These are phyloP conservation scores for Leucoraja erinaceus DNA, from an alignment of 2,113 vertebrate species.

Conservation along the genomic window DNA sequence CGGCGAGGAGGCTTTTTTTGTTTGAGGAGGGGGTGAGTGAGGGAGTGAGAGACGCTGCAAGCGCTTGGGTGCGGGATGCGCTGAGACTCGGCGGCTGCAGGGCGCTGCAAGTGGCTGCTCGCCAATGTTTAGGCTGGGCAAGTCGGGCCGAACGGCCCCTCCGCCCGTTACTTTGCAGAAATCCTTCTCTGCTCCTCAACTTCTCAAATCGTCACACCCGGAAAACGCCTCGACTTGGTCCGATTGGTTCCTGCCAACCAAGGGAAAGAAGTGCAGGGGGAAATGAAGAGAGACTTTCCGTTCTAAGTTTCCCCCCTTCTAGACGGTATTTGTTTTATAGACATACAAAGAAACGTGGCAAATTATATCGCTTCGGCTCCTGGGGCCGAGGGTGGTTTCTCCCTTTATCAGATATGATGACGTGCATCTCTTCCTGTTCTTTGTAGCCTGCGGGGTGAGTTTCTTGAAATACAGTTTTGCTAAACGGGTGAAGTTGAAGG, in stretches of 20 bases:
- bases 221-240: background rate
- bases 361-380: background rate
- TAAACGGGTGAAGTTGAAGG: constrained; percentile 1
- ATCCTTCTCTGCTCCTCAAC: background rate
- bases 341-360: background rate
- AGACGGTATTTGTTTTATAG: background rate
- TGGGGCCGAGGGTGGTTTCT: background rate
- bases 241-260: background rate
- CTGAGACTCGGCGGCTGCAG: background rate
- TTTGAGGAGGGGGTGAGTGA: background rate
- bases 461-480: background rate
- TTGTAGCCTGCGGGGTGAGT: constrained; percentile 26
- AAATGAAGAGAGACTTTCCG: background rate
- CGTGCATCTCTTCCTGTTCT: constrained; percentile 24
- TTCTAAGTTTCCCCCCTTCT: background rate
- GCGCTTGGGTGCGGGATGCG: background rate
- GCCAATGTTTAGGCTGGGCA: background rate
- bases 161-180: background rate
- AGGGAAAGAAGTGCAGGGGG: background rate
- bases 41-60: background rate
- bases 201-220: constrained; percentile 10
- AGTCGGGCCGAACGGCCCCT: background rate
- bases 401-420: background rate
- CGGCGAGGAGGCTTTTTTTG: background rate
- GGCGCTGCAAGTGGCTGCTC: background rate